These are phyloP conservation scores for Rhagium mordax DNA, from an alignment of 2,888 invertebrate genomes.

Conservation along the genomic window DNA sequence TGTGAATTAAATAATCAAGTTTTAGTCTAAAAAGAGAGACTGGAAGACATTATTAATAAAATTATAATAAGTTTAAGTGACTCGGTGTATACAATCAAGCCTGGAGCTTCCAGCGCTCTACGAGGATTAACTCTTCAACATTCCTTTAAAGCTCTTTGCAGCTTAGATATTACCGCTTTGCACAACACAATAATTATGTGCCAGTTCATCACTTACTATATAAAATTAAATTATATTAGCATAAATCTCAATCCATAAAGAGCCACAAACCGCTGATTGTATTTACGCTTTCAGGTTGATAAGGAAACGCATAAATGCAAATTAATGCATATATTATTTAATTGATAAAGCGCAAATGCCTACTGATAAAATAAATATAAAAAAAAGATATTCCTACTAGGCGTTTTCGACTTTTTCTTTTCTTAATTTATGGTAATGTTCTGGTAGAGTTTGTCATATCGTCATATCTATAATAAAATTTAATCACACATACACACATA, in stretches of 20 bases:
- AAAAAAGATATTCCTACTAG: no score
- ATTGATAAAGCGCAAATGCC: no score
- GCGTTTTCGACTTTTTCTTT: no score
- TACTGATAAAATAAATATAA: no score
- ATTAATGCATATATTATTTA: no score
- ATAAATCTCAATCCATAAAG: slow-evolving; percentile 1
- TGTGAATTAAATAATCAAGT: slow-evolving; percentile 40
- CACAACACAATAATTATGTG: slow-evolving; percentile 20
- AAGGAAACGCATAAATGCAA: no score
- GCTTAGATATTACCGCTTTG: slow-evolving; percentile 30
- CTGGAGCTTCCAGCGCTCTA: slow-evolving; percentile 28
- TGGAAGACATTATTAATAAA: slow-evolving; percentile 45
- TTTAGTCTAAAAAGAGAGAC: slow-evolving; percentile 34
- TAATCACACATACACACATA: no score
- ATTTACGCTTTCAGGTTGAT: no score
- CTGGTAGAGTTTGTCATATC: no score
- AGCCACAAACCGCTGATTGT: not conserved
- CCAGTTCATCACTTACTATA: slow-evolving; percentile 3
- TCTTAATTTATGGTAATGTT: no score
- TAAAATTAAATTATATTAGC: not conserved
- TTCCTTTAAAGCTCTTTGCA: slow-evolving; percentile 48
- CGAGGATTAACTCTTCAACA: slow-evolving; percentile 47
- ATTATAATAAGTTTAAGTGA: slow-evolving; percentile 49
- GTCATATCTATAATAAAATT: no score
- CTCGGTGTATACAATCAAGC: slow-evolving; percentile 40